Conservation (phyloP, 2,888 invertebrate species). For the Lasius fuliginosus region DNA sequence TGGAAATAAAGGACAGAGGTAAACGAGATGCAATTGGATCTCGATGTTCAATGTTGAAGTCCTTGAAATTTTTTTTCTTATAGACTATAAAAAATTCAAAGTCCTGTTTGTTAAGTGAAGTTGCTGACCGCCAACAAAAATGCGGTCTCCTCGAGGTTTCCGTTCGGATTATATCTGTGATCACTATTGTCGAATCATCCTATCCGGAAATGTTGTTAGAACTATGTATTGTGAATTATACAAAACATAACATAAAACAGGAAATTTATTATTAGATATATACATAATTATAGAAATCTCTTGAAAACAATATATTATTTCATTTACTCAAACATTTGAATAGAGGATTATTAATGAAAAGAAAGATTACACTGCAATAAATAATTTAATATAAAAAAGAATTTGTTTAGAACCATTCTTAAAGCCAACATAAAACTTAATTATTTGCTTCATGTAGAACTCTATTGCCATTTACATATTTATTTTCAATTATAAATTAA, state of each 20-base stretch:
- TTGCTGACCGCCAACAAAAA: slow-evolving; percentile 49
- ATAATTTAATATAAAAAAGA: slow-evolving; percentile 8
- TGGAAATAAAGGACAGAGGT: not conserved
- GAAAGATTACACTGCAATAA: not conserved
- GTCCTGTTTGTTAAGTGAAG: slow-evolving; percentile 24
- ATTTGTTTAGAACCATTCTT: not conserved
- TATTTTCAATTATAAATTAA: not conserved
- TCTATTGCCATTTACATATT: not conserved
- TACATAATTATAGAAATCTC: slow-evolving; percentile 12
- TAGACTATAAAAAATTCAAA: slow-evolving; percentile 15
- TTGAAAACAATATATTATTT: slow-evolving; percentile 13
- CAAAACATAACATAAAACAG: slow-evolving; percentile 1
- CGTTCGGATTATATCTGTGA: slow-evolving; percentile 26
- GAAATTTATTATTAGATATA: slow-evolving; percentile 18
- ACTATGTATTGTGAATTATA: not conserved
- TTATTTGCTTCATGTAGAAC: not conserved
- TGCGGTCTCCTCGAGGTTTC: slow-evolving; percentile 11
- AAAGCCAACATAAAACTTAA: not conserved
- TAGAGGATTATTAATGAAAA: not conserved
- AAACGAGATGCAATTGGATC: not conserved
- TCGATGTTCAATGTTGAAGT: slow-evolving; percentile 9
- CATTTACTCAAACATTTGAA: not conserved
- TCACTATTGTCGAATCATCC: not conserved
- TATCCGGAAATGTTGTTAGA: slow-evolving; percentile 1
- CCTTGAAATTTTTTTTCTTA: not conserved